Evolutionary conservation across 2,797 vertebrate genomes (phyloP).

Genomic region (Sebastes reedi): DNA sequence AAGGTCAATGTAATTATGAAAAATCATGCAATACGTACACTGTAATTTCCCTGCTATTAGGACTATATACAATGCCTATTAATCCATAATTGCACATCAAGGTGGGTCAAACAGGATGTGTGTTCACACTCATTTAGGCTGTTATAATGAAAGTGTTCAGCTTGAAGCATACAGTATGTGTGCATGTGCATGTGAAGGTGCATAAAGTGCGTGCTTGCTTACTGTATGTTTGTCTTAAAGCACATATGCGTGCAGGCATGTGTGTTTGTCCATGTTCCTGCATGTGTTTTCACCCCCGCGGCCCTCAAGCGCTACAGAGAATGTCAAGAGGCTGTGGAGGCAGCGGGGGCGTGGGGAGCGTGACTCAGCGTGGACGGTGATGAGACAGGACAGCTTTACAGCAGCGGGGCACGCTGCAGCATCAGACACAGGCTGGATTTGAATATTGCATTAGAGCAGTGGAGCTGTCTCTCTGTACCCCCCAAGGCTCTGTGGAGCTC

Average conservation of each 20-base stretch:
- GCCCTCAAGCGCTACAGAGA: conserved; percentile 43
- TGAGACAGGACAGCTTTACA: conserved; percentile 69
- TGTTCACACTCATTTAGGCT: not conserved
- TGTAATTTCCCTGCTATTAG: not conserved
- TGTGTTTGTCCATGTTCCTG: conserved; percentile 28
- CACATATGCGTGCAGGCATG: not conserved
- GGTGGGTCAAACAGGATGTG: not conserved
- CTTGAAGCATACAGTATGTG: not conserved
- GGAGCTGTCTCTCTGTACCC: conserved; percentile 12
- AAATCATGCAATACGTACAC: accelerated
- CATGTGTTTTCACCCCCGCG: conserved; percentile 44
- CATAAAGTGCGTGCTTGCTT: not conserved
- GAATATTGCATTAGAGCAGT: conserved; percentile 74
- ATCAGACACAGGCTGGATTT: conserved; percentile 58
- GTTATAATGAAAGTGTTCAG: not conserved
- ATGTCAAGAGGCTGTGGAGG: conserved; percentile 56
- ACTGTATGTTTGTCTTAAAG: conserved; percentile 4
- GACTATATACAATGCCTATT: not conserved
- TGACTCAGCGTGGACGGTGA: conserved; percentile 74
- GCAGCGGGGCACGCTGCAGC: conserved; percentile 47
- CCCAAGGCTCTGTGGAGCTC: conserved; percentile 35
- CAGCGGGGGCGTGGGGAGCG: conserved; percentile 37
- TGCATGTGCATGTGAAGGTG: not conserved
- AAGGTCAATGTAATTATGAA: not conserved
- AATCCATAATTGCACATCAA: not conserved